phyloP scores from a whole-genome alignment of 2,888 invertebrate species.

The Cordilura impudica region DNA sequence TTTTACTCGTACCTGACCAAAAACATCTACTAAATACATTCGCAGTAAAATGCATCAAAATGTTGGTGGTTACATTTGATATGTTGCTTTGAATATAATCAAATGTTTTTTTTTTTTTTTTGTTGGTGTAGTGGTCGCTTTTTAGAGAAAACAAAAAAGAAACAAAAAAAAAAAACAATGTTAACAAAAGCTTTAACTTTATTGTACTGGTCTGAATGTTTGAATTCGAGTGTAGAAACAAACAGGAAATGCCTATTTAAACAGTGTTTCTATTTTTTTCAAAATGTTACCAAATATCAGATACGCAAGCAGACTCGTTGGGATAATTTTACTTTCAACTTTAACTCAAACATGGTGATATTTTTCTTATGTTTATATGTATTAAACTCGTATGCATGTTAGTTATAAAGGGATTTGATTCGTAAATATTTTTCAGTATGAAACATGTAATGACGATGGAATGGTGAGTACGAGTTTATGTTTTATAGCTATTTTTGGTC shows the following conservation, averaged over 20 bases:
- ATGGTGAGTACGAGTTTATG: conserved; percentile 10
- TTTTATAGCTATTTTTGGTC: conserved; percentile 37
- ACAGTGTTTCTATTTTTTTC: neutral
- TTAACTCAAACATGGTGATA: too few species aligned
- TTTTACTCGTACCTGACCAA: neutral
- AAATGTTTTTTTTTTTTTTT: neutral
- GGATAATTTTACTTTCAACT: neutral
- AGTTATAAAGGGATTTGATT: conserved; percentile 18
- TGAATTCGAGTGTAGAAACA: neutral
- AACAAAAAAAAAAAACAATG: conserved; percentile 14
- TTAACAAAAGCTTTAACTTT: conserved; percentile 23
- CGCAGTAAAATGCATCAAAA: conserved; percentile 8
- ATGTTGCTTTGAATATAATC: neutral
- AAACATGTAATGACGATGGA: neutral
- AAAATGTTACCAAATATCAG: conserved; percentile 25
- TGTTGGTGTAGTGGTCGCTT: neutral
- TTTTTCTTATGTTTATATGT: neutral
- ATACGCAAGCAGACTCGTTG: neutral
- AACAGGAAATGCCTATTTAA: neutral
- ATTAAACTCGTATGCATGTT: neutral
- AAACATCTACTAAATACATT: neutral
- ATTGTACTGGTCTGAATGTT: neutral
- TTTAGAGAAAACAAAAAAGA: neutral
- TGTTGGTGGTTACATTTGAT: neutral
- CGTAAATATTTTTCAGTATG: neutral